Conservation (phyloP, 2,888 invertebrate genomes). For the Philopedon plagiatum region DNA sequence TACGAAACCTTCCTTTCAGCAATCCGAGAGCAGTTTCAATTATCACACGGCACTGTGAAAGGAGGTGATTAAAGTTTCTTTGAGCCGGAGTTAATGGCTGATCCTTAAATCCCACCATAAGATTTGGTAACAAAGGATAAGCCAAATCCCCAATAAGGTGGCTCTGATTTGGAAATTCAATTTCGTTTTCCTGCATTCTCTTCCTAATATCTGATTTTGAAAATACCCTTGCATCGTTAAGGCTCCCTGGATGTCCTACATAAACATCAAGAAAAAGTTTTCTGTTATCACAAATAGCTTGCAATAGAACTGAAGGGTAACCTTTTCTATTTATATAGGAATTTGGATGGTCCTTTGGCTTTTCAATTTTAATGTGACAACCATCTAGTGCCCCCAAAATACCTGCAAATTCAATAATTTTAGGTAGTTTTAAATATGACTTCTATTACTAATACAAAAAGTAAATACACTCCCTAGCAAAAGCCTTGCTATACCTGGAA, state of each 20-base stretch:
- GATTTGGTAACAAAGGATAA: slow-evolving; percentile 39
- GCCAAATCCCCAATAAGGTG: slow-evolving; percentile 51
- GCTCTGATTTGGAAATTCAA: slow-evolving; percentile 10
- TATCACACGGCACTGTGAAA: slow-evolving; percentile 37
- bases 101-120: slow-evolving; percentile 49
- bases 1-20: slow-evolving; percentile 42
- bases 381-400: no score
- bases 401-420: no score
- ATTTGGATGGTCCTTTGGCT: slow-evolving; percentile 47
- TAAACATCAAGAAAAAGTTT: slow-evolving; percentile 48
- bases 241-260: slow-evolving; percentile 48
- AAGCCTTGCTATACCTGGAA: no score
- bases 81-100: slow-evolving; percentile 10
- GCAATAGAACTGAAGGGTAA: slow-evolving; percentile 49
- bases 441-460: no score
- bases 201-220: neutral
- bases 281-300: slow-evolving; percentile 49
- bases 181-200: neutral
- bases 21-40: slow-evolving; percentile 51
- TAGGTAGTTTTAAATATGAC: no score
- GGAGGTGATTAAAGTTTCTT: slow-evolving; percentile 43
- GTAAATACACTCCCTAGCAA: no score
- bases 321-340: slow-evolving; percentile 52
- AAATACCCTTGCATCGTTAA: slow-evolving; percentile 35
- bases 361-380: slow-evolving; percentile 50